A percentile compares a stretch with the other conserved stretches of the same genome.
Evolutionary conservation across 2,797 vertebrate genomes (phyloP).

Genomic region (Gephyroberyx darwinii): DNA sequence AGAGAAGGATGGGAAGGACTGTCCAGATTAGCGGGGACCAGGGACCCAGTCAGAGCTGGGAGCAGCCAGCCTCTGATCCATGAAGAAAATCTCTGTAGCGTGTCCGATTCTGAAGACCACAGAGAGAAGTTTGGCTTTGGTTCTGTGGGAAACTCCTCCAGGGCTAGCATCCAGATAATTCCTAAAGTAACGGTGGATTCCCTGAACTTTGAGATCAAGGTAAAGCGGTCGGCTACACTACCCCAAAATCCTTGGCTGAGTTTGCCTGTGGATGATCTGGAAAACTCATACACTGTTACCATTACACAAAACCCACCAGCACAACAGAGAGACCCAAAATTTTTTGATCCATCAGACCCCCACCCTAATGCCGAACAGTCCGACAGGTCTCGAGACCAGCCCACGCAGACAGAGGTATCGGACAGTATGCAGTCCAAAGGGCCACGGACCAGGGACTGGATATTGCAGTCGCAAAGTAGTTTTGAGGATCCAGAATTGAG

Average conservation of each 20-base stretch:
- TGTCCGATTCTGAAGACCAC: constrained; percentile 52
- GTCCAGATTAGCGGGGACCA: constrained; percentile 7
- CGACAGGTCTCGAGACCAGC: constrained; percentile 41
- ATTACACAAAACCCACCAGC: constrained; percentile 62
- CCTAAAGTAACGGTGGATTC: constrained; percentile 65
- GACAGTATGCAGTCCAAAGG: neutral
- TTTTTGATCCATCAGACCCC: neutral
- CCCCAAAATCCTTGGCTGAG: constrained; percentile 83
- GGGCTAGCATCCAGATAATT: constrained; percentile 67
- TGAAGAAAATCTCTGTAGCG: constrained; percentile 47
- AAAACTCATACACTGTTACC: constrained; percentile 77
- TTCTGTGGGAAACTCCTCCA: constrained; percentile 49
- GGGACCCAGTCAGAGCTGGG: constrained; percentile 23
- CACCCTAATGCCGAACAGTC: neutral
- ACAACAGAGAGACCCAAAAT: constrained; percentile 14
- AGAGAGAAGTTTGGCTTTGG: constrained; percentile 39
- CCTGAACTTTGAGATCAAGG: constrained; percentile 78
- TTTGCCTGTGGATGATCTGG: constrained; percentile 78
- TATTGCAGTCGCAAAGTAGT: constrained; percentile 20
- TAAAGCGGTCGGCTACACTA: constrained; percentile 63
- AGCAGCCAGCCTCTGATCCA: constrained; percentile 35
- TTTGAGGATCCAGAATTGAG: constrained; percentile 59
- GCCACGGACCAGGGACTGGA: constrained; percentile 32
- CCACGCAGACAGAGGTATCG: constrained; percentile 19
- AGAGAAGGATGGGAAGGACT: constrained; percentile 40